Evolutionary conservation across 2,113 vertebrate species (phyloP).

Genomic region (Dasyurus viverrinus): DNA sequence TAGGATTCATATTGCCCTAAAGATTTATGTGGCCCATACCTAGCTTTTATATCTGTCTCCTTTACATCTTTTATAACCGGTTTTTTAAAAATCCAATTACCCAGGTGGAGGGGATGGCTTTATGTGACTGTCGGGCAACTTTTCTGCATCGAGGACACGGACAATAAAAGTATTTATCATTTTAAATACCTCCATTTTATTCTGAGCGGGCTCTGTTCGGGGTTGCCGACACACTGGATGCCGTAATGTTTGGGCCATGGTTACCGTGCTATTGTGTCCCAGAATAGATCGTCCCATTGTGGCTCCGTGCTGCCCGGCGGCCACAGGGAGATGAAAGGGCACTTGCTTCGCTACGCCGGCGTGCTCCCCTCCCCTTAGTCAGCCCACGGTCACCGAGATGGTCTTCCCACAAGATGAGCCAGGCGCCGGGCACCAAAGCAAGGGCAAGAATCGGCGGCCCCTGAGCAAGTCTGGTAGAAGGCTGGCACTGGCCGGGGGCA

Average conservation of each 20-base stretch:
- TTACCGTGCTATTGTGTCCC: rapidly evolving
- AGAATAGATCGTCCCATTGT: neutral
- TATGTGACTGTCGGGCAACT: conserved; percentile 1
- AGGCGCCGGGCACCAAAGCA: neutral
- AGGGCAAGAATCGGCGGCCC: neutral
- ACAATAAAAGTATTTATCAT: neutral
- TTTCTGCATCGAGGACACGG: conserved; percentile 10
- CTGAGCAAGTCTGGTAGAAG: neutral
- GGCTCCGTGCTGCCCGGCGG: neutral
- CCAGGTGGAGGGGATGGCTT: conserved; percentile 44
- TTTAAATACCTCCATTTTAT: neutral
- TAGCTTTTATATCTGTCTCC: conserved; percentile 50
- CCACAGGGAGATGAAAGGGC: neutral
- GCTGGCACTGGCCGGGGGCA: neutral
- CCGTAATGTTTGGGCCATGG: neutral
- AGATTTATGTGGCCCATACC: conserved; percentile 72
- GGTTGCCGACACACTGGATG: neutral
- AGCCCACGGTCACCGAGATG: neutral
- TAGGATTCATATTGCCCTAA: conserved; percentile 71
- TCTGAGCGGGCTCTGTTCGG: neutral
- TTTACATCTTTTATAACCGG: conserved; percentile 63
- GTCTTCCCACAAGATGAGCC: neutral
- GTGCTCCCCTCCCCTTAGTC: neutral
- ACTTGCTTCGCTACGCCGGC: rapidly evolving
- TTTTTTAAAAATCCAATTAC: conserved; percentile 45